Evolutionary conservation across 2,888 invertebrate species (phyloP), one percentile per base, ranked within the genome.

Genomic region (Emmelina monodactyla): DNA sequence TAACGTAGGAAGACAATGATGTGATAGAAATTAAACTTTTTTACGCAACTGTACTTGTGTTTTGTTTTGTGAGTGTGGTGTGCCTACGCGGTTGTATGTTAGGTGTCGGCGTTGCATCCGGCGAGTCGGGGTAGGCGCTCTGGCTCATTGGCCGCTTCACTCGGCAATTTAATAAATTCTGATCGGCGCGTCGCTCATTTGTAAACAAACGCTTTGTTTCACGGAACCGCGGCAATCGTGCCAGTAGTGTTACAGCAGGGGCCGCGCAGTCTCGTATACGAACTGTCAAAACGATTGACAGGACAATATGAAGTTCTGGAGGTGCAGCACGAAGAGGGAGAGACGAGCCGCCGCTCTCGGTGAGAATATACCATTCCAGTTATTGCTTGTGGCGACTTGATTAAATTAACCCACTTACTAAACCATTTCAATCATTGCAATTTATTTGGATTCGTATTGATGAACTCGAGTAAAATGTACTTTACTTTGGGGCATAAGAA

Each of bases 151-250:
- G 62, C 53, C 47, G 58, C 57, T 53, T 57, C 61, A 62, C 57
- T 62, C 58, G 58, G 47, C 68, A 62, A 64, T 66, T 72, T 69
- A 72, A 62, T 75, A 68, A 70, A 68, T 63, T 61, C 59, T 54
- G 57, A 57, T 66, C 70, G 66, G 56, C 60, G 58, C 46, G 58
- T 34, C 25, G 53, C 50, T 51, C 62, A 64, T 71, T 70, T 72
- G 69, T 73, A 79, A 78, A 79, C 78, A 78, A 73, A 78, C 57
- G 68, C 76, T 75, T 79, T 78, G 76, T 79, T 75, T 73, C 72
- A 64, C 25, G n/a, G 25, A 25, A 25, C 6, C 25, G 25, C 25
- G 5, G 25, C 25, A 3, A n/a, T n/a, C n/a, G n/a, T 9, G n/a
- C 25, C 25, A 25, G 25, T 25, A 25, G 25, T 9, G n/a, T n/a